Base-by-base conservation (phyloP, 2,797 vertebrate species). In the Anabas testudineus region DNA sequence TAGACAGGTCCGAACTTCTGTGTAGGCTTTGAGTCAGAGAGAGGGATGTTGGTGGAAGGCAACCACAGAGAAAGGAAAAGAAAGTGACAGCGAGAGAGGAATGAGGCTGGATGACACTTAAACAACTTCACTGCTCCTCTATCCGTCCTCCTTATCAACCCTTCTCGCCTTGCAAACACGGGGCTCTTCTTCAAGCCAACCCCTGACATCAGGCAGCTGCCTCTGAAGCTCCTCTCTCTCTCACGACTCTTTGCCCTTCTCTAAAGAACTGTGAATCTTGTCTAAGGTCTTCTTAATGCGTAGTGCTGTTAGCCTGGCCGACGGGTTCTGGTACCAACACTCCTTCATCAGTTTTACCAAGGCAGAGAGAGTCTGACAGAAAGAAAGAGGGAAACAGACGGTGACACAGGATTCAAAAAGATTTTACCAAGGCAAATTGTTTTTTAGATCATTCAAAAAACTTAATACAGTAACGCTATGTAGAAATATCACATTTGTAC, bases 251-350 rank as follows among this genome's bases (percentile, higher is more conserved):
- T 95, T 95, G 74, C 92, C 91, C 62, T 95, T 95, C 80, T 95
- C 94, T 85, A 95, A 80, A 52, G 92, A 93, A 87, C 93, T 93
- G 90, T 94, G 90, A 72, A 95, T 95, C 91, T 95, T 95, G 76
- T 95, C 94, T 61, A 95, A 85, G 68, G 95, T 95, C 87, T 95
- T 95, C 91, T 94, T 95, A 80, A 95, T 95, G 79, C 95, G 95
- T 78, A 95, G 90, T 0, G 94, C 94, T 0, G 94, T 95, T 22
- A 95, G 93, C 43, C 95, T 81, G 41, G 95, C 95, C 0, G 95
- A 95, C 0, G 95, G 94, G 87, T 95, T 95, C 89, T 95, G 94
- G 90, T 95, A 95, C 95, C 94, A 95, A 52, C 95, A 95, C 88
- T 95, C 95, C 80, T 95, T 95, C 95, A 95, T 95, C 78, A 95